phyloP scores from a whole-genome alignment of 1,140 invertebrate species.

The Orius laevigatus region DNA sequence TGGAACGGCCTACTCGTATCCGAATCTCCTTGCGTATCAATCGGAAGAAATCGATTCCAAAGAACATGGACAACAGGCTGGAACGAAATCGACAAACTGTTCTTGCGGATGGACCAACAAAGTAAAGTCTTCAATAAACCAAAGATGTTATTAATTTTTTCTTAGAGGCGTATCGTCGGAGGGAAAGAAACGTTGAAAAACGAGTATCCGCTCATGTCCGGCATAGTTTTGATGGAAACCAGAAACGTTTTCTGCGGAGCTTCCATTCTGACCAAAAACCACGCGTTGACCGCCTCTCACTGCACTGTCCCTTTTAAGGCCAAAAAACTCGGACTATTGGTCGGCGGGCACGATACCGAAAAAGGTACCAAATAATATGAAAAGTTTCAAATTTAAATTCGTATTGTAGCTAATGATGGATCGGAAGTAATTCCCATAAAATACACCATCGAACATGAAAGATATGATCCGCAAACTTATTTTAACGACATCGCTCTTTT shows the following conservation, averaged over 20 bases:
- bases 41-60: slow-evolving; percentile 7
- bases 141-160: neutral
- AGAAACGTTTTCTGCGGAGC: slow-evolving; percentile 39
- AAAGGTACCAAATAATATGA: neutral
- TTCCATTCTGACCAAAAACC: slow-evolving; percentile 15
- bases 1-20: neutral
- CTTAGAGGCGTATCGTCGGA: slow-evolving; percentile 43
- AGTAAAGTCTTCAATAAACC: neutral
- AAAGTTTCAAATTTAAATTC: neutral
- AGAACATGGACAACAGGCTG: slow-evolving; percentile 5
- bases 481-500: slow-evolving; percentile 48
- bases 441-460: slow-evolving; percentile 35
- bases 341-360: slow-evolving; percentile 35
- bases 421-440: slow-evolving; percentile 15
- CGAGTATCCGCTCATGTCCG: slow-evolving; percentile 68
- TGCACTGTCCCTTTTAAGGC: slow-evolving; percentile 10
- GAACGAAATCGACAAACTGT: slow-evolving; percentile 9
- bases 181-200: slow-evolving; percentile 45
- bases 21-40: neutral
- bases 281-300: slow-evolving; percentile 20
- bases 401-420: slow-evolving; percentile 9
- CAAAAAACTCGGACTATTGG: slow-evolving; percentile 28
- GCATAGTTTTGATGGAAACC: slow-evolving; percentile 56
- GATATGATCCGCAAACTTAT: slow-evolving; percentile 19
- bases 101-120: slow-evolving; percentile 16